Evolutionary conservation across 2,113 vertebrate species (phyloP).

Genomic region (Meriones unguiculatus): DNA sequence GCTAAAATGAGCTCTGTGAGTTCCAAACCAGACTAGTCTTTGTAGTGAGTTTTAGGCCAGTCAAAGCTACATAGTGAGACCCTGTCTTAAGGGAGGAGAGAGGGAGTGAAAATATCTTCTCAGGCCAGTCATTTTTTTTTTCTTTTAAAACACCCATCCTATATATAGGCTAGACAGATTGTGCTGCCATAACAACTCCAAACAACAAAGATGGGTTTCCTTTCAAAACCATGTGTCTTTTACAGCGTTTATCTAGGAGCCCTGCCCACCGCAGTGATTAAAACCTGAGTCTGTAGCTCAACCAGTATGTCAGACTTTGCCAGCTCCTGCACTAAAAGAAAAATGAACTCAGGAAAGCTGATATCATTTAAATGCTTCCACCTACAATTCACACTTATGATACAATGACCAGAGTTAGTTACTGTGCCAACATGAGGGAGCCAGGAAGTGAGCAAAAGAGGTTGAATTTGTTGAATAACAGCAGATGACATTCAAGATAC

Average conservation of each 20-base stretch:
- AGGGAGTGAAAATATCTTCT: neutral
- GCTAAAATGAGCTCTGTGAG: no score
- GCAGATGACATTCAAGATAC: neutral
- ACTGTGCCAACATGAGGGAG: neutral
- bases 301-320: neutral
- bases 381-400: neutral
- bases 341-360: neutral
- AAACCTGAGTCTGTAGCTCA: neutral
- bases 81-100: no score
- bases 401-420: neutral
- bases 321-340: neutral
- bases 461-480: neutral
- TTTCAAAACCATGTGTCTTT: neutral
- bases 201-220: neutral
- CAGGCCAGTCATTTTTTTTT: no score
- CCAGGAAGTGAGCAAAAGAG: neutral
- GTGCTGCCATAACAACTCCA: neutral
- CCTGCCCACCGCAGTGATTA: neutral
- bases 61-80: no score
- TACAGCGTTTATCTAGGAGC: neutral
- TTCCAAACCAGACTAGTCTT: no score
- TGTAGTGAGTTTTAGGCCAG: no score
- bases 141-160: slow-evolving; percentile 11
- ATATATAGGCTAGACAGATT: neutral
- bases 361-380: neutral